Evolutionary conservation across 2,797 vertebrate species (phyloP).

Genomic region (Varecia variegata): DNA sequence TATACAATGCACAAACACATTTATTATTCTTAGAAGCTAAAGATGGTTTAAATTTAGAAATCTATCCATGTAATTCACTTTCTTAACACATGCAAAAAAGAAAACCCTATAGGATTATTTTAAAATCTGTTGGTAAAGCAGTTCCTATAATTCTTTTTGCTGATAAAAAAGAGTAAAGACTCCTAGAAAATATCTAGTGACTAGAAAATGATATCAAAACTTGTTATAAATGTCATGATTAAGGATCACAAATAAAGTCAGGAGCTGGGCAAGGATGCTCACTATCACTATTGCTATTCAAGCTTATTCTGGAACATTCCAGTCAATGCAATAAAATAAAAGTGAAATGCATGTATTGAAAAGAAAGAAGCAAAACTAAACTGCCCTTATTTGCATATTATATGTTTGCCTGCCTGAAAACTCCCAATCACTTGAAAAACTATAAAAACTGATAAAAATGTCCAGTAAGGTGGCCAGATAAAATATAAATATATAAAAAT

Average conservation of each 20-base stretch:
- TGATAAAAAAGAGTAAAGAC: neutral
- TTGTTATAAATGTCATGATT: neutral
- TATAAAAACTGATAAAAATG: neutral
- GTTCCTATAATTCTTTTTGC: neutral
- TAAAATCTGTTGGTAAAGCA: neutral
- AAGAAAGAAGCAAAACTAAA: neutral
- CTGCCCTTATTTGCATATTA: neutral
- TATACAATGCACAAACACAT: neutral
- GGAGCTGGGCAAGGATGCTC: neutral
- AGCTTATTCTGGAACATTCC: neutral
- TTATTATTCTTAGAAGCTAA: neutral
- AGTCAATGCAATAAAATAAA: constrained; percentile 5
- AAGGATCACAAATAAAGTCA: neutral
- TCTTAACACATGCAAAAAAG: neutral
- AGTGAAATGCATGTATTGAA: neutral
- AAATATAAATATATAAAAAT: neutral
- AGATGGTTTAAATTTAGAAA: constrained; percentile 14
- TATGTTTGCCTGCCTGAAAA: neutral
- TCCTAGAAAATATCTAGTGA: neutral
- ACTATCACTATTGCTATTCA: neutral
- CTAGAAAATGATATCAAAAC: neutral
- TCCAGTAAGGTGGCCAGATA: neutral
- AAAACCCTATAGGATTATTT: neutral
- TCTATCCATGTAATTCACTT: neutral
- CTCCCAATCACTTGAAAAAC: neutral